phyloP scores from a whole-genome alignment of 2,113 vertebrate genomes.

The Oryzias curvinotus region DNA sequence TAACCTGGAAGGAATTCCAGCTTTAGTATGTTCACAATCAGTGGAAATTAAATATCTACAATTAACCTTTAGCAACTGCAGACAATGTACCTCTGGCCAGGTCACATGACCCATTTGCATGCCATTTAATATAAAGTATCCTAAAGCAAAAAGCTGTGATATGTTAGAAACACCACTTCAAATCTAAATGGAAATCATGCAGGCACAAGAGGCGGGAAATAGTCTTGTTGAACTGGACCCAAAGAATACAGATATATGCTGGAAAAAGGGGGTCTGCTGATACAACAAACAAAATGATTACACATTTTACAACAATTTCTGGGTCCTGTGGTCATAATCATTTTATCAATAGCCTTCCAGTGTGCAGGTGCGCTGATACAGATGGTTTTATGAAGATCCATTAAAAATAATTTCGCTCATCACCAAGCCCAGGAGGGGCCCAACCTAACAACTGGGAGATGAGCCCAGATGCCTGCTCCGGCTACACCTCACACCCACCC shows the following conservation, averaged over 20 bases:
- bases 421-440: slow-evolving; percentile 76
- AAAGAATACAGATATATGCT: slow-evolving; percentile 62
- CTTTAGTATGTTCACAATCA: slow-evolving; percentile 65
- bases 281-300: slow-evolving; percentile 79
- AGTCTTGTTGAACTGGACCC: slow-evolving; percentile 50
- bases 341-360: slow-evolving; percentile 80
- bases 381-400: slow-evolving; percentile 84
- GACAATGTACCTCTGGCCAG: slow-evolving; percentile 70
- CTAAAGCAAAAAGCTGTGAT: slow-evolving; percentile 45
- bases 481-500: slow-evolving; percentile 43
- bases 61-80: slow-evolving; percentile 75
- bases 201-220: slow-evolving; percentile 40
- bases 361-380: slow-evolving; percentile 79
- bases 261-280: slow-evolving; percentile 53
- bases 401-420: slow-evolving; percentile 83
- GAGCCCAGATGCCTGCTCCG: slow-evolving; percentile 63
- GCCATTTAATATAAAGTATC: slow-evolving; percentile 59
- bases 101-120: slow-evolving; percentile 65
- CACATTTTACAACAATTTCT: slow-evolving; percentile 78
- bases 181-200: slow-evolving; percentile 69
- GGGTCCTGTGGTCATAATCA: slow-evolving; percentile 78
- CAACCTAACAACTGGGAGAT: slow-evolving; percentile 58
- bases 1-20: slow-evolving; percentile 55
- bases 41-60: slow-evolving; percentile 69
- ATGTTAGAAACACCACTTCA: slow-evolving; percentile 39